These are phyloP conservation scores for Cantharis lateralis DNA, from an alignment of 2,888 invertebrate genomes.

Conservation along the genomic window DNA sequence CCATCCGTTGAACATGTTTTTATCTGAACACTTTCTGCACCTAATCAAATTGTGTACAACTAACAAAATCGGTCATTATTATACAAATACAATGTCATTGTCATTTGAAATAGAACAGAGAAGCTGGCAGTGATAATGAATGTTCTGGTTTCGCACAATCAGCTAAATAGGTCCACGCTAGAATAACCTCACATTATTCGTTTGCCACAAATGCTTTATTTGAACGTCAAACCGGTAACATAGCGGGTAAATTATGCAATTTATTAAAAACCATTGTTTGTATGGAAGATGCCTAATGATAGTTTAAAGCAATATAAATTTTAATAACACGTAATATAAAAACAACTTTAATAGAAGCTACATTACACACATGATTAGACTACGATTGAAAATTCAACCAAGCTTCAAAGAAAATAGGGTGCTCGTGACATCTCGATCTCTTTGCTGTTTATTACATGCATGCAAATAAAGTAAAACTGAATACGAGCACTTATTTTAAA, in stretches of 20 bases:
- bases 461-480: conserved; percentile 27
- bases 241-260: conserved; percentile 22
- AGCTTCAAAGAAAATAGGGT: conserved; percentile 36
- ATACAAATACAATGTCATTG: conserved; percentile 37
- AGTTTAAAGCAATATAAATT: background rate
- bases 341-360: conserved; percentile 21
- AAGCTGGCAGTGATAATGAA: conserved; percentile 38
- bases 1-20: background rate
- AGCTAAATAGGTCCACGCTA: conserved; percentile 41
- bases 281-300: background rate
- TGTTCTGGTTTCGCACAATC: conserved; percentile 41
- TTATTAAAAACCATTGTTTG: conserved; percentile 10
- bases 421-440: conserved; percentile 40
- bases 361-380: conserved; percentile 42
- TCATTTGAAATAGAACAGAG: conserved; percentile 37
- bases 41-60: background rate
- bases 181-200: conserved; percentile 42
- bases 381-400: conserved; percentile 37
- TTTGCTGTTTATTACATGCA: conserved; percentile 31
- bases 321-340: background rate
- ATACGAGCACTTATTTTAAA: conserved; percentile 15
- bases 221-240: conserved; percentile 37
- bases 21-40: background rate
- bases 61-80: conserved; percentile 12
- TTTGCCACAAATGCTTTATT: conserved; percentile 41